Percentiles rank a stretch among this genome's conserved stretches.
Conservation (phyloP, 1,140 invertebrate species). For the Orchesella cincta region DNA sequence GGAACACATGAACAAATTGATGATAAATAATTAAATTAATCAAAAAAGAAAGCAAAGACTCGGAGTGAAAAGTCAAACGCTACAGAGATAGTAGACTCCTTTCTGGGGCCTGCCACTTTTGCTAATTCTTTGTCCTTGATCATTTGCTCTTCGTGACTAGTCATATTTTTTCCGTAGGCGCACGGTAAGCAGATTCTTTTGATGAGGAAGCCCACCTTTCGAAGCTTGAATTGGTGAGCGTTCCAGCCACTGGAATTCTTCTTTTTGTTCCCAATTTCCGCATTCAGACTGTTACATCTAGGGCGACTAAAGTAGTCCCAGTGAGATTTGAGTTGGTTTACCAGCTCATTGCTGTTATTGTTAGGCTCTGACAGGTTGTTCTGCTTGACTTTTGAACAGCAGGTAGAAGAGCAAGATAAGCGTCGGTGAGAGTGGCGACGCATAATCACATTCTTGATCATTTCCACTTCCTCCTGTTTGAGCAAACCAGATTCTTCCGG, state of each 20-base stretch:
- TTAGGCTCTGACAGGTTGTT: too few relatives aligned
- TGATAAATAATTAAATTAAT: not conserved
- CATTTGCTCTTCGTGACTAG: not conserved
- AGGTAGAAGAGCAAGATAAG: not conserved
- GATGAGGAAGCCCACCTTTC: not conserved
- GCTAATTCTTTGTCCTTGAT: not conserved
- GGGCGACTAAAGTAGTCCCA: not conserved
- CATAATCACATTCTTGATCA: not conserved
- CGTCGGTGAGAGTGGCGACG: not conserved
- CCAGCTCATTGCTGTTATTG: not conserved
- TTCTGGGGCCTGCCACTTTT: not conserved
- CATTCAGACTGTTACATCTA: not conserved
- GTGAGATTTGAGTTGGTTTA: not conserved
- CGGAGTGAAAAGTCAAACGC: not conserved
- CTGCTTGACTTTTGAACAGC: too few relatives aligned
- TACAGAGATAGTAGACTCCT: not conserved
- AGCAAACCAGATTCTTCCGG: conserved; percentile 57
- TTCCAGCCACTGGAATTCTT: not conserved
- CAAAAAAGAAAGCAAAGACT: conserved; percentile 10
- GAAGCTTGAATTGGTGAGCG: not conserved
- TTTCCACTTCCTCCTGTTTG: conserved; percentile 53
- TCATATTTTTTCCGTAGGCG: not conserved
- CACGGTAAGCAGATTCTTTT: not conserved
- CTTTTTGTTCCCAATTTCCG: not conserved
- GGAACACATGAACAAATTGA: not conserved